These are phyloP conservation scores for Phrynosoma blainvillii DNA, from an alignment of 2,113 vertebrate species.

Conservation along the genomic window DNA sequence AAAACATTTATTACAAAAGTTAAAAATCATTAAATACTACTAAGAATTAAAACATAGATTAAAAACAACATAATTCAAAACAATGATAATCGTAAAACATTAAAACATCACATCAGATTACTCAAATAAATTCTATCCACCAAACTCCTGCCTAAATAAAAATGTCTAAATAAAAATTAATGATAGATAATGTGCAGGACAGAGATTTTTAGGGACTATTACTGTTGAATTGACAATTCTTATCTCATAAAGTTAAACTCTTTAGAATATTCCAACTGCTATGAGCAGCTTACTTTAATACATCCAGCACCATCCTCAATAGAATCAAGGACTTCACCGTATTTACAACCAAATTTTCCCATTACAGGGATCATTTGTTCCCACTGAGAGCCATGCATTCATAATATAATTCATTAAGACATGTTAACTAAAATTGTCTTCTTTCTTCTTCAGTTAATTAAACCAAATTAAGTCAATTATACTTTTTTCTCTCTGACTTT, in stretches of 20 bases:
- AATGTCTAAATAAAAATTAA: too few relatives aligned
- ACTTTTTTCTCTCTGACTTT: constrained; percentile 55
- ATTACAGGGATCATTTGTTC: constrained; percentile 57
- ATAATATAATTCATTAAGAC: constrained; percentile 67
- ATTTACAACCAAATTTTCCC: constrained; percentile 47
- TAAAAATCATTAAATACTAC: too few relatives aligned
- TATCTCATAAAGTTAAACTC: background rate
- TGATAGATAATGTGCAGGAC: background rate
- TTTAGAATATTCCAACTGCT: background rate
- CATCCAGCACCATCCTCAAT: background rate
- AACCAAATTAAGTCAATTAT: constrained; percentile 70
- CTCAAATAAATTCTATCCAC: too few relatives aligned
- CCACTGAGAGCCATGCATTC: constrained; percentile 51
- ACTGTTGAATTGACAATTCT: background rate
- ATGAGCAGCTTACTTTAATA: background rate
- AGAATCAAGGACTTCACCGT: background rate
- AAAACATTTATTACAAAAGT: too few relatives aligned
- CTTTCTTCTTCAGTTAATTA: constrained; percentile 71
- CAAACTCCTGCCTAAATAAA: too few relatives aligned
- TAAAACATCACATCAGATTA: too few relatives aligned
- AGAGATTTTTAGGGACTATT: background rate
- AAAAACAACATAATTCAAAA: too few relatives aligned
- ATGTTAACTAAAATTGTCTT: constrained; percentile 66
- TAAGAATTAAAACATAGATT: too few relatives aligned
- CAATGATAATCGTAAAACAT: too few relatives aligned